Base-by-base conservation (phyloP, 2,888 invertebrate genomes). In the Andrena chrysosceles region DNA sequence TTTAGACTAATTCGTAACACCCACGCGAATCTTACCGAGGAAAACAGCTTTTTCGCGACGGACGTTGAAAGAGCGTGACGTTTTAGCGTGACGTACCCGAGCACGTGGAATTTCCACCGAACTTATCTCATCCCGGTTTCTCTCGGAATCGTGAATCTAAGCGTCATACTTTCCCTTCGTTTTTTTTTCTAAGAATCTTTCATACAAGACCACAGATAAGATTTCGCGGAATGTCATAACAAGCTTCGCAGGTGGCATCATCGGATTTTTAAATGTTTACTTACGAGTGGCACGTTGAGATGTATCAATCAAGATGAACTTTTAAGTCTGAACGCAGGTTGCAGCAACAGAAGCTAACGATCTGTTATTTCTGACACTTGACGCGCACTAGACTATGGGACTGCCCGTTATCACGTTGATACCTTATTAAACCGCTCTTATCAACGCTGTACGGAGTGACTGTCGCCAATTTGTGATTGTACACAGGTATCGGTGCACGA, bases 1-100 rank as follows among this genome's bases (percentile, higher is more conserved):
- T 74, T 78, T 74, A 63, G 26, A 42, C 16, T 33, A 73, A 72
- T 69, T 54, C 56, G 6, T 26, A 35, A 49, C 68, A 67, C 56
- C 59, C 35, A 63, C 52, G 64, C 59, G 59, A 3, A 49, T 13
- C 29, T 64, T 66, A 10, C 20, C 5, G 2, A 54, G 70, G 33
- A 71, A 13, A 67, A 48, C 42, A 54, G 56, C 16, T 63, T 67
- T 77, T 42, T 49, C 20, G 29, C 20, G 31, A 16, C 13, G 2
- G 48, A 33, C 26, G 31, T 75, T 31, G 16, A 62, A 60, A 16
- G 23, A 26, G 2, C 16, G 13, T 2, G 13, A 0, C 5, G 16
- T 8, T n/a, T 23, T 23, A 13, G n/a, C 42, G 42, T 42, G 16
- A 42, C 16, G 13, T 4, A 42, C 13, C 42, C 42, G 42, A 42